Evolutionary conservation across 2,113 vertebrate species (phyloP), one percentile per base, ranked within the genome.

Genomic region (Indicator maculatus): DNA sequence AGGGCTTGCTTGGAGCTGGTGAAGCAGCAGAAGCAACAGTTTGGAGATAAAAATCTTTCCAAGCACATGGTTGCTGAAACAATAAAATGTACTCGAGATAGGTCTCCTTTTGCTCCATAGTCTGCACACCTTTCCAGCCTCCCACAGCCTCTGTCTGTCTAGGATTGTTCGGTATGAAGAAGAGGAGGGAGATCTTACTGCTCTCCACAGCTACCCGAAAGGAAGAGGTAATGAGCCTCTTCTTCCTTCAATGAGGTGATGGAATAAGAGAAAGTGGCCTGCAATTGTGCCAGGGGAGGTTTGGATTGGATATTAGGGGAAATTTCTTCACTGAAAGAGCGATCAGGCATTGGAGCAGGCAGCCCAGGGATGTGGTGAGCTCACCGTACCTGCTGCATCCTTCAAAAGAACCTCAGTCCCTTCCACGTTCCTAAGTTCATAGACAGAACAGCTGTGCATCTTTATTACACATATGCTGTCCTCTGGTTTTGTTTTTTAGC

Each of bases 391-490:
- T 91, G 63, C 81, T 10, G 16, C 60, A 76, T 80, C 83, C 86
- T 39, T 47, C 47, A 58, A 36, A 56, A 31, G 30, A 55, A 28
- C 33, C 70, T 18, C 12, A 66, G 61, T 59, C 58, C 80, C 80
- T 64, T 33, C 39, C 86, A 50, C 16, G 5, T 92, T 66, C 86
- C 87, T 3, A 17, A 86, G 74, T 93, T 95, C 96, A 93, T 39
- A 94, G 91, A 95, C 91, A 86, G 93, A 96, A 93, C 97, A 97
- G 94, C 96, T 96, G 96, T 96, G 89, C 93, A 92, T 95, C 92
- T 93, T 97, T 96, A 96, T 86, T 89, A 88, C 86, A 96, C 95
- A 97, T 95, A 97, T 95, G 97, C 94, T 85, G 82, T 88, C 50
- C 84, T 93, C 93, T 94, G 94, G 88, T 60, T 92, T 96, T 76